These are phyloP conservation scores for Parnassius mnemosyne DNA, from an alignment of 2,888 invertebrate species.

Conservation along the genomic window DNA sequence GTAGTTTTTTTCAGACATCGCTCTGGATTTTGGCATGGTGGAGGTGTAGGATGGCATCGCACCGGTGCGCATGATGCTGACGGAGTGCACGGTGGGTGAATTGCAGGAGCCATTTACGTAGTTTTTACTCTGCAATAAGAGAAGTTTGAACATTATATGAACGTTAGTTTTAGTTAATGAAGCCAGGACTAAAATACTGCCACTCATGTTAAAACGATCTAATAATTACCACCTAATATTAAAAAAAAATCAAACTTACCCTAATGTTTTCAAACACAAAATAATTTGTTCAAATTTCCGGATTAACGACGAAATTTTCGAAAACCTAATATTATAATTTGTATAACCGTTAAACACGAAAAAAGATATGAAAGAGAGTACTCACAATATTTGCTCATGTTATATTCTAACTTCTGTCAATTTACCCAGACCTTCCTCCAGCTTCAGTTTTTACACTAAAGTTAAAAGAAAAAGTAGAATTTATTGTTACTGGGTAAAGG, in stretches of 20 bases:
- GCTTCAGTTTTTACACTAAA: conserved; percentile 61
- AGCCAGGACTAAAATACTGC: conserved; percentile 47
- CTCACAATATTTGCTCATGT: conserved; percentile 65
- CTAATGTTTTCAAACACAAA: conserved; percentile 17
- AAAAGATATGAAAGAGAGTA: conserved; percentile 39
- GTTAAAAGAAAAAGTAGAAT: conserved; percentile 48
- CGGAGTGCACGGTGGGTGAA: conserved; percentile 69
- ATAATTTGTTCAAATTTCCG: conserved; percentile 16
- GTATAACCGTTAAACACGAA: conserved; percentile 34
- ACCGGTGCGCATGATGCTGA: conserved; percentile 59
- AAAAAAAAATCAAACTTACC: no score
- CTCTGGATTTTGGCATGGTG: conserved; percentile 61
- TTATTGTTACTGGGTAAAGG: no score
- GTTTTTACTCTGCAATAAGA: conserved; percentile 20
- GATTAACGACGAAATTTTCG: conserved; percentile 4
- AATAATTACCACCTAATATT: no score
- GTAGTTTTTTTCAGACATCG: conserved; percentile 56
- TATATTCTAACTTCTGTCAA: conserved; percentile 49
- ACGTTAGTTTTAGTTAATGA: conserved; percentile 13
- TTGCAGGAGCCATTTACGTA: conserved; percentile 52
- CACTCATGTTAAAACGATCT: conserved; percentile 27
- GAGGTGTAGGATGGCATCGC: conserved; percentile 64
- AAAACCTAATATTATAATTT: conserved; percentile 30
- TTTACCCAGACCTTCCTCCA: conserved; percentile 49
- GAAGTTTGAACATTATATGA: conserved; percentile 2